Conservation (phyloP, 1,140 invertebrate genomes). For the Drosophila serrata region DNA sequence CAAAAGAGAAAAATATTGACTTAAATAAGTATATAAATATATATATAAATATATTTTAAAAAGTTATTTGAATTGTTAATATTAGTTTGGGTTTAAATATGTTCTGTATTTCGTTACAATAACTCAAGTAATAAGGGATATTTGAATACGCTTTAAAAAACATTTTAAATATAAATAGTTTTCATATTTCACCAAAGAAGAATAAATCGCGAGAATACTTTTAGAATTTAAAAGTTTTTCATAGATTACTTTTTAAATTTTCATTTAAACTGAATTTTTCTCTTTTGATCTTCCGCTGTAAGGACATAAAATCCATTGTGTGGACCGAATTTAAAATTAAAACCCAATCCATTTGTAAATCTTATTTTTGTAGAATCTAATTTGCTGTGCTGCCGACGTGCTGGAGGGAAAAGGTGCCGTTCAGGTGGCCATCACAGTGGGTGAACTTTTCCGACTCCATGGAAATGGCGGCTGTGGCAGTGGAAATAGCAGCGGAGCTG, state of each 20-base stretch:
- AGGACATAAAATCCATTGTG: background rate
- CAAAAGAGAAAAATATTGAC: background rate
- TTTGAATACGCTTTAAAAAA: too few species aligned
- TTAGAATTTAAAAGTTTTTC: too few species aligned
- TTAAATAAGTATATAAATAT: too few species aligned
- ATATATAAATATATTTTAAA: too few species aligned
- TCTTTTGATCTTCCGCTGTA: background rate
- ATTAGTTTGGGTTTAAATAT: too few species aligned
- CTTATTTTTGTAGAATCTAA: slow-evolving; percentile 89
- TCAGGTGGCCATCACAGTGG: slow-evolving; percentile 93
- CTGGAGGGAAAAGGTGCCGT: slow-evolving; percentile 93
- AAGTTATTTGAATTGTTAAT: too few species aligned
- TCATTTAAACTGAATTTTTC: background rate
- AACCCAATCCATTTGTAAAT: slow-evolving; percentile 41
- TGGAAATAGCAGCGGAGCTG: slow-evolving; percentile 63
- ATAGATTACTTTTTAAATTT: background rate
- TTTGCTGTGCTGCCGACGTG: slow-evolving; percentile 94
- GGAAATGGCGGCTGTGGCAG: slow-evolving; percentile 57
- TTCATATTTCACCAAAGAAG: background rate
- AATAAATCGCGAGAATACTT: background rate
- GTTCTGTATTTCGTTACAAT: too few species aligned
- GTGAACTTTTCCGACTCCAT: slow-evolving; percentile 91
- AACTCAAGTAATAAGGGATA: background rate
- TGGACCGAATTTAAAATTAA: slow-evolving; percentile 14
- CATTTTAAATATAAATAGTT: background rate